Evolutionary conservation across 2,888 invertebrate species (phyloP), one percentile per base, ranked within the genome.

Genomic region (Torymus aiolomorphi): DNA sequence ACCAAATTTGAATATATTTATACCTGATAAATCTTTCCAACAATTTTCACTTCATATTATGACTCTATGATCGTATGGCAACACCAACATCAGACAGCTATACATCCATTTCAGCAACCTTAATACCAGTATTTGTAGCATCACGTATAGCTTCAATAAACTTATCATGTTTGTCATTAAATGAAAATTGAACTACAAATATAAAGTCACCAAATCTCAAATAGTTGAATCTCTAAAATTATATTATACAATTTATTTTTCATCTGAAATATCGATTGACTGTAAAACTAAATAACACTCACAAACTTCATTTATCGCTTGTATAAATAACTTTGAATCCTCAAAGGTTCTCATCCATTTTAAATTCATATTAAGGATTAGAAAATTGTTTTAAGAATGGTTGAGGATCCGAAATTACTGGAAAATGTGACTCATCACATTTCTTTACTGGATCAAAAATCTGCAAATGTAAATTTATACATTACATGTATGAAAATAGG

Each of bases 141-240:
- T n/a, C n/a, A n/a, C n/a, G n/a, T n/a, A n/a, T n/a, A n/a, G n/a
- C n/a, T n/a, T n/a, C n/a, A n/a, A n/a, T n/a, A n/a, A n/a, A n/a
- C n/a, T n/a, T n/a, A n/a, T n/a, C n/a, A n/a, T n/a, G n/a, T n/a
- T n/a, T n/a, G n/a, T n/a, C n/a, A n/a, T n/a, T n/a, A n/a, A n/a
- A n/a, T n/a, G n/a, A 86, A 86, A 96, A 94, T 87, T 96, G 96
- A 88, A 96, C 94, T 0, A 96, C 93, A 80, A 94, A 94, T 62
- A 95, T 94, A 78, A 96, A 91, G 0, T 94, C 95, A 66, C 94
- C 94, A 42, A 94, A 91, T 82, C 92, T 92, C 86, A 93, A 92
- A 0, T 94, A 92, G 89, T 96, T 93, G 86, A 96, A 94, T 84
- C 88, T 88, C 20, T 63, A 54, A 18, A 66, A 42, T 13, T 76